Percentiles rank a stretch among this genome's conserved stretches.
Conservation (phyloP, 2,113 vertebrate species). For the Actinemys pallida region DNA sequence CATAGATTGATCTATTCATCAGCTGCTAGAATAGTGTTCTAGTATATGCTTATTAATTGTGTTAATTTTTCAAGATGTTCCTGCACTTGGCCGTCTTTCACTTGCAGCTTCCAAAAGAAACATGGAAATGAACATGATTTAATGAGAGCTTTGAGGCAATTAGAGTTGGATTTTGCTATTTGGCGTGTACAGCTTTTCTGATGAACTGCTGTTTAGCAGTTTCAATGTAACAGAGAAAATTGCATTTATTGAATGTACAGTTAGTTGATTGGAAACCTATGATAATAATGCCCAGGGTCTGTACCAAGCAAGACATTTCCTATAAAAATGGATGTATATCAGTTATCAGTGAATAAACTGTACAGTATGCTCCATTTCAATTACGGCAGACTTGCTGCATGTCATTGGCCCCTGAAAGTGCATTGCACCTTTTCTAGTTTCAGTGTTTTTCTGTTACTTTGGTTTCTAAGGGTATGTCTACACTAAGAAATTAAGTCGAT, state of each 20-base stretch:
- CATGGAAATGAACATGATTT: background rate
- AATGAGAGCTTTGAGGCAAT: background rate
- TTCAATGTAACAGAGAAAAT: background rate
- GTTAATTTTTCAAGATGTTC: background rate
- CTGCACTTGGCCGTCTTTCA: background rate
- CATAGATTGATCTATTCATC: background rate
- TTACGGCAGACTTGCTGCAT: background rate
- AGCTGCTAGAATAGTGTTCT: background rate
- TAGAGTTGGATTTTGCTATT: background rate
- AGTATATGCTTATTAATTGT: background rate
- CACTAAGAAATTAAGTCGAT: too few relatives aligned
- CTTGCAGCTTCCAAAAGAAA: background rate
- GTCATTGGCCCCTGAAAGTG: background rate
- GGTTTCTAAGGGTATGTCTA: background rate
- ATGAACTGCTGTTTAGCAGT: background rate
- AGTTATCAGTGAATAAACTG: background rate
- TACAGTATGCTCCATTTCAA: rapidly evolving
- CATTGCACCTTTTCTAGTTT: background rate
- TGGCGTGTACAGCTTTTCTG: background rate
- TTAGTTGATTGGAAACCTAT: background rate
- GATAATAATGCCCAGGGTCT: background rate
- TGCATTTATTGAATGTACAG: background rate
- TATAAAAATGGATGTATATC: background rate
- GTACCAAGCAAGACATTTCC: background rate
- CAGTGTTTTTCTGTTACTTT: background rate